phyloP scores from a whole-genome alignment of 2,113 vertebrate genomes.

The Opisthocomus hoazin region DNA sequence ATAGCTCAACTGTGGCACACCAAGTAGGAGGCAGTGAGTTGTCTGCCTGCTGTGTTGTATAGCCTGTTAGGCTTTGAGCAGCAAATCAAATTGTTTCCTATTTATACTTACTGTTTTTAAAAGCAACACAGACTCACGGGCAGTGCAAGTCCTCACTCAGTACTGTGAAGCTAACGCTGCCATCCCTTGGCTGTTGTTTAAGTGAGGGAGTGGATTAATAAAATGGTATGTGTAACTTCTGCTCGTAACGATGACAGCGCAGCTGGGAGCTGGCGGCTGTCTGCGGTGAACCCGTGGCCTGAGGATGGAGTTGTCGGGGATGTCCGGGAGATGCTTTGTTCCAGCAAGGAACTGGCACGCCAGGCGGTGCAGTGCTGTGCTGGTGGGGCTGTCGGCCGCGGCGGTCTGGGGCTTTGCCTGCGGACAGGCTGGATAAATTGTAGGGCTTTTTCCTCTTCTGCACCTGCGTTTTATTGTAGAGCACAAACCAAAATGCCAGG shows the following conservation, averaged over 20 bases:
- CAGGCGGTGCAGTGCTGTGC: neutral
- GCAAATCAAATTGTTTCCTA: neutral
- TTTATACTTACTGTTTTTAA: neutral
- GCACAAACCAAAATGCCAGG: conserved; percentile 29
- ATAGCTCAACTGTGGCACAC: neutral
- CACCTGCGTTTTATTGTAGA: conserved; percentile 31
- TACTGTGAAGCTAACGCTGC: neutral
- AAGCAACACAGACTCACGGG: neutral
- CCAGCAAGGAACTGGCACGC: neutral
- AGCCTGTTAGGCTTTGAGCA: neutral
- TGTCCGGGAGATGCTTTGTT: neutral
- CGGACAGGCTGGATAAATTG: conserved; percentile 3
- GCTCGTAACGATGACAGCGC: neutral
- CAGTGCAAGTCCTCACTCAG: neutral
- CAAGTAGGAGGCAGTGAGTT: neutral
- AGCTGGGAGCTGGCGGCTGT: neutral
- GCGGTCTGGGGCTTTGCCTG: neutral
- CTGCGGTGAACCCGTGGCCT: neutral
- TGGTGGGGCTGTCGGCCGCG: neutral
- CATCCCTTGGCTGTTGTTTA: neutral
- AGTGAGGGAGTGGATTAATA: neutral
- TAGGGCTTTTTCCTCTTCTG: neutral
- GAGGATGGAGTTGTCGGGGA: neutral
- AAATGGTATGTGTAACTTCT: neutral
- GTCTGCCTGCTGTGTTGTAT: neutral